Percentiles rank a stretch among this genome's conserved stretches.
These are phyloP conservation scores for Acanthurus leucopareius DNA, from an alignment of 2,797 vertebrate species.

Conservation along the genomic window DNA sequence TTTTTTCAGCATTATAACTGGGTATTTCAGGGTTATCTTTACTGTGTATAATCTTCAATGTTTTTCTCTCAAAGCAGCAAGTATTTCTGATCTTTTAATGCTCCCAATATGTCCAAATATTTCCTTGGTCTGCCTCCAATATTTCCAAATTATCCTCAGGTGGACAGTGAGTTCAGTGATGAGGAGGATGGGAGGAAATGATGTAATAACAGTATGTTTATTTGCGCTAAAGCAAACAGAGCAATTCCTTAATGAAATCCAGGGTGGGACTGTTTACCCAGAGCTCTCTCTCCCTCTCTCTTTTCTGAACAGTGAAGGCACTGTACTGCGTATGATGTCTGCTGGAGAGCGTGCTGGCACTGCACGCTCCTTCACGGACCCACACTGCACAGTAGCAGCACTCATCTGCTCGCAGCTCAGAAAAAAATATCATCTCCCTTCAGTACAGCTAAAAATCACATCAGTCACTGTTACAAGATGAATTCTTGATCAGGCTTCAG, in stretches of 20 bases:
- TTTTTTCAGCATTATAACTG: not conserved
- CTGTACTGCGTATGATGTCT: conserved; percentile 58
- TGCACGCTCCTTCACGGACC: conserved; percentile 42
- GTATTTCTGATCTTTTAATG: conserved; percentile 18
- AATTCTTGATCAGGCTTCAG: conserved; percentile 4
- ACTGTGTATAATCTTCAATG: not conserved
- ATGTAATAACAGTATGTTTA: conserved; percentile 55
- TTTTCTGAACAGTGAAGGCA: conserved; percentile 68
- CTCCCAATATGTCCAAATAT: conserved; percentile 22
- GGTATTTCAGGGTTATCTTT: not conserved
- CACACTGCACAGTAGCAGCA: conserved; percentile 39
- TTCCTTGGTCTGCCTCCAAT: conserved; percentile 11
- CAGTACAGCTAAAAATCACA: conserved; percentile 6
- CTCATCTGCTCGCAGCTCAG: conserved; percentile 36
- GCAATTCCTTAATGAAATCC: conserved; percentile 78
- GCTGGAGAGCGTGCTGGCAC: conserved; percentile 63
- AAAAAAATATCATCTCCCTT: conserved; percentile 20
- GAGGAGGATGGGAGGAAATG: conserved; percentile 66
- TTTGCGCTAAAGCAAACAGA: conserved; percentile 69
- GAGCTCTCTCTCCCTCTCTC: conserved; percentile 42
- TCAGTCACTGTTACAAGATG: not conserved
- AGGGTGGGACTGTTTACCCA: conserved; percentile 81
- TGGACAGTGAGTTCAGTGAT: conserved; percentile 48
- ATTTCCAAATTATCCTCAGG: conserved; percentile 46
- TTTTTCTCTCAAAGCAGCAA: conserved; percentile 2